Base-by-base conservation (phyloP, 2,888 invertebrate genomes). In the Pachycephus smyrnensis region DNA sequence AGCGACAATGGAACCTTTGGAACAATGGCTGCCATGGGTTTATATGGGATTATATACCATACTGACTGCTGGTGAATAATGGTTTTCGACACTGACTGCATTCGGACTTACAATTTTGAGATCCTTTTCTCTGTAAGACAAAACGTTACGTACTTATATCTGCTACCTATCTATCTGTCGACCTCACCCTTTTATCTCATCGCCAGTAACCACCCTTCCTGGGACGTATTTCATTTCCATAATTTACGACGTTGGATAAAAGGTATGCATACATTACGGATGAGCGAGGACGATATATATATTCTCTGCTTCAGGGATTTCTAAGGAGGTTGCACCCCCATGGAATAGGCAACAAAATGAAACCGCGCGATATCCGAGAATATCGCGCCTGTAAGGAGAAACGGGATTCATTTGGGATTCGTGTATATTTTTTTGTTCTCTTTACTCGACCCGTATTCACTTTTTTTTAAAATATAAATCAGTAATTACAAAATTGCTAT, bases 241-340 rank as follows among this genome's bases (percentile, higher is more conserved):
- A 71, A 71, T 71, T 71, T 71, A 71, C 15, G n/a, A 71, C 32
- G 71, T 71, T 31, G 12, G 71, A 71, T 71, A 30, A 71, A 71
- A 71, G 71, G 71, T 71, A 71, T 71, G 31, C 71, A 71, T 71
- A 30, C 71, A 71, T 32, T 71, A 32, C 71, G 71, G 31, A 33
- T 33, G 71, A 71, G 32, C 71, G 31, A 31, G 31, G 9, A 12
- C 31, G 31, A 71, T 71, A 11, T 31, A 71, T 71, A 71, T 33
- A 55, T 71, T 33, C 71, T 4, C 11, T 33, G 31, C 71, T 71
- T 33, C 71, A 33, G 71, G 71, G 71, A 71, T 71, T 71, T 71
- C 71, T 71, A 71, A 71, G 32, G 71, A 31, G 12, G 31, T 71
- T 31, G 12, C 71, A 31, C 71, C 31, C 31, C 71, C n/a, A 55